These are phyloP conservation scores for Pararge aegeria DNA, from an alignment of 1,140 invertebrate species.

Conservation along the genomic window DNA sequence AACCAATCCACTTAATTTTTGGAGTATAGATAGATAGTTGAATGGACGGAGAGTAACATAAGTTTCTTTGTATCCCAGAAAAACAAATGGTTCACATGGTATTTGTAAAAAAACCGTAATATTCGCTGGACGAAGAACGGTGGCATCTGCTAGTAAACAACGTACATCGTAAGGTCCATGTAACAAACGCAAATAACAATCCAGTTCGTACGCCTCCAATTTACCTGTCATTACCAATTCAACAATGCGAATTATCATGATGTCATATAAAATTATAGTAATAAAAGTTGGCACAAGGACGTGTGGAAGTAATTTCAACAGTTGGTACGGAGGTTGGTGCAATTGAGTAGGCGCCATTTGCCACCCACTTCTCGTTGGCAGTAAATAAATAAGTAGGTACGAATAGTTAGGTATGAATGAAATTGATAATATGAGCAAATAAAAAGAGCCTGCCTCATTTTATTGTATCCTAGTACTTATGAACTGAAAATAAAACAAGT, in stretches of 20 bases:
- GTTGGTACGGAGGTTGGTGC: background rate
- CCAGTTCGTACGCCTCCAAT: background rate
- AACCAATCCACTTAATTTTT: no score
- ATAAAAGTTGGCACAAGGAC: background rate
- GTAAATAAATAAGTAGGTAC: background rate
- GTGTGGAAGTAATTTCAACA: background rate
- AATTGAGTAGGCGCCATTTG: constrained; percentile 19
- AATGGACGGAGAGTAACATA: no score
- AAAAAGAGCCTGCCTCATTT: no score
- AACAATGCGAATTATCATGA: background rate
- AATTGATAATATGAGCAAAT: background rate
- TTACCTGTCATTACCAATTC: constrained; percentile 3
- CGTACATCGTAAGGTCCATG: background rate
- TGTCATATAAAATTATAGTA: constrained; percentile 9
- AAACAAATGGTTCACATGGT: no score
- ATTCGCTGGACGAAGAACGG: no score
- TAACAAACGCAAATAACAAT: background rate
- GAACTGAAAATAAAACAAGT: no score
- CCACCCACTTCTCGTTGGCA: background rate
- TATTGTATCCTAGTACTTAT: no score
- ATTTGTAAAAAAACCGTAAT: no score
- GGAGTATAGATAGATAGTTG: no score
- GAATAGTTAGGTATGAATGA: background rate
- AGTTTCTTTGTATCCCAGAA: no score
- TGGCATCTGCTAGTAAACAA: background rate